phyloP scores from a whole-genome alignment of 2,113 vertebrate genomes.

The Peromyscus californicus region DNA sequence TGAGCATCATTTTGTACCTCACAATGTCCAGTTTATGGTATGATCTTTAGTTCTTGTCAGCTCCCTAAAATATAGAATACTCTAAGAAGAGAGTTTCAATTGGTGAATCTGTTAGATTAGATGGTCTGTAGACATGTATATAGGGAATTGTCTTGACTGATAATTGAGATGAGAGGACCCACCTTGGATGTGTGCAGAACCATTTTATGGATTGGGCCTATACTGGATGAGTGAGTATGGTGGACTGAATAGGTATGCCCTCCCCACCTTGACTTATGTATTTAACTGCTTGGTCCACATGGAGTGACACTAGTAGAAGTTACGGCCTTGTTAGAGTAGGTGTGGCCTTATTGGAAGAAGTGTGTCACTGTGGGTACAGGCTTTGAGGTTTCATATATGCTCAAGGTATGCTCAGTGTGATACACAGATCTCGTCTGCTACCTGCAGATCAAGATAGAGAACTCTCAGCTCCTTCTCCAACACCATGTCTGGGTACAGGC shows the following conservation, averaged over 20 bases:
- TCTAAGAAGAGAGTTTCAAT: background rate
- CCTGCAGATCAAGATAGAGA: too few species aligned
- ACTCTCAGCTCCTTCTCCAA: too few species aligned
- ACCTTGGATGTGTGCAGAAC: background rate
- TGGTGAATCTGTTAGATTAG: background rate
- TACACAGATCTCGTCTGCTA: too few species aligned
- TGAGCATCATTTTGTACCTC: background rate
- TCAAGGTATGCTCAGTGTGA: too few species aligned
- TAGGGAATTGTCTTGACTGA: background rate
- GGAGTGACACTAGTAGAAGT: too few species aligned
- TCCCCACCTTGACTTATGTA: too few species aligned
- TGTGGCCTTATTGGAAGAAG: too few species aligned
- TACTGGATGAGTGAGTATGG: background rate
- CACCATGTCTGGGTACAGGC: too few species aligned
- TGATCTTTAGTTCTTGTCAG: background rate
- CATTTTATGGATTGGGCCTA: background rate
- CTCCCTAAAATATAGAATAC: background rate
- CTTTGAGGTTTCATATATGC: too few species aligned
- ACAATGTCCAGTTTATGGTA: background rate
- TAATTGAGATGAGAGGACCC: background rate
- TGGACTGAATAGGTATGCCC: too few species aligned
- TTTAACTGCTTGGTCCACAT: background rate
- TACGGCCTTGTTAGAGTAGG: too few species aligned
- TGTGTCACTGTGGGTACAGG: too few species aligned
- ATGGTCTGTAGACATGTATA: background rate